Base-by-base conservation (phyloP, 2,888 invertebrate species). In the Synanthedon myopaeformis region DNA sequence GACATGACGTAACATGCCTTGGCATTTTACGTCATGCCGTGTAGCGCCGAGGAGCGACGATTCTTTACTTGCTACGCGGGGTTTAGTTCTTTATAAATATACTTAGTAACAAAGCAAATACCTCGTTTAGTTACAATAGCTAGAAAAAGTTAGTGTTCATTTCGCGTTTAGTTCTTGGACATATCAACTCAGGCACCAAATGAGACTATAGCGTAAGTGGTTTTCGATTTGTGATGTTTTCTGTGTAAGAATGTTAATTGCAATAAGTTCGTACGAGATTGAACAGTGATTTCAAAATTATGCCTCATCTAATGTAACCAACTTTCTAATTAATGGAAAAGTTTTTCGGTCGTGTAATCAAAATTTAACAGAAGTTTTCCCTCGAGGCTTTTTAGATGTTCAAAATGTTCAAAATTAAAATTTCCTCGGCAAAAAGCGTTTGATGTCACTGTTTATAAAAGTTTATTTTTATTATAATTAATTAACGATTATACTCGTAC, bases 111-210 rank as follows among this genome's bases (percentile, higher is more conserved):
- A 82, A 79, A 77, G 77, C 76, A 79, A 80, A 80, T 85, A 85
- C 85, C 85, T 85, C 85, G 85, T 86, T 85, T 82, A 81, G 77
- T 86, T 85, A 82, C 72, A 72, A 76, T 83, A 85, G 82, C 70
- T 82, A 83, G 82, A 76, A 76, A 74, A 74, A 74, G 64, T 79
- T 81, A 79, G 78, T 67, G 60, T 82, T 84, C 72, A 73, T 80
- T 84, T 86, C 77, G 80, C 78, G 69, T 85, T 85, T 80, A 79
- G 76, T 86, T 86, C 74, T 77, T 72, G 76, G 68, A 87, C 86
- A 87, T 86, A 86, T 87, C 86, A 87, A 84, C 76, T 82, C 84
- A 83, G 74, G 82, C 85, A 86, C 86, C 86, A 86, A 86, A 80
- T 35, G 74, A 83, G 74, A 83, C 79, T 82, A 75, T 81, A 86